Evolutionary conservation across 2,888 invertebrate genomes (phyloP).

Genomic region (Andrena bicolor): DNA sequence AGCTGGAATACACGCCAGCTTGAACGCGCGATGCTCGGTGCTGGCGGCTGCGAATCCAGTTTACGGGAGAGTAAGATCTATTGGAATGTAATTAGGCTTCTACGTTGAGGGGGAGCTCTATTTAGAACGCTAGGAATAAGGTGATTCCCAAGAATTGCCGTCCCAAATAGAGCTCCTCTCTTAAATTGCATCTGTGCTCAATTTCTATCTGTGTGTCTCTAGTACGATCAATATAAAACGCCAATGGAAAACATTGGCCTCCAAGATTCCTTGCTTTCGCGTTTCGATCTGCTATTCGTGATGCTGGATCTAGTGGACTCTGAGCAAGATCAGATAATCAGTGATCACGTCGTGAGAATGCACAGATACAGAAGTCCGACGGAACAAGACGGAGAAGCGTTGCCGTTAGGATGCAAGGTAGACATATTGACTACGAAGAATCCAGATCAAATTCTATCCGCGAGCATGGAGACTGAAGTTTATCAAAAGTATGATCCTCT

Average conservation of each 20-base stretch:
- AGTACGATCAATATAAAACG: slow-evolving; percentile 99
- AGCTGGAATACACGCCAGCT: slow-evolving; percentile 98
- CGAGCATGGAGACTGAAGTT: slow-evolving; percentile 89
- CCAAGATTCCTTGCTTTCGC: slow-evolving; percentile 98
- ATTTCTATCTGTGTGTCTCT: slow-evolving; percentile 73
- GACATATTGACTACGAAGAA: slow-evolving; percentile 95
- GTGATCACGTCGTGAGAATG: slow-evolving; percentile 99
- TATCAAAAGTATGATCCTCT: slow-evolving; percentile 97
- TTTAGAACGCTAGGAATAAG: too few species aligned
- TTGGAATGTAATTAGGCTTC: slow-evolving; percentile 15
- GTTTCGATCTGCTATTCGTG: slow-evolving; percentile 99
- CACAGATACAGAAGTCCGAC: slow-evolving; percentile 97
- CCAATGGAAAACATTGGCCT: slow-evolving; percentile 99
- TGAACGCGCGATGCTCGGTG: slow-evolving; percentile 99
- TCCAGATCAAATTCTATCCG: slow-evolving; percentile 89
- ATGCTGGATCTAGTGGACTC: slow-evolving; percentile 97
- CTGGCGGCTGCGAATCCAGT: slow-evolving; percentile 99
- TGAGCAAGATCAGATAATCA: slow-evolving; percentile 95
- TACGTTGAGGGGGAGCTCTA: background rate
- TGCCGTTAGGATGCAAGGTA: slow-evolving; percentile 93
- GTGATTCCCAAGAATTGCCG: too few species aligned
- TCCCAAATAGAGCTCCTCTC: too few species aligned
- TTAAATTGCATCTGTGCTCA: background rate
- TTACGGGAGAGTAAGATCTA: slow-evolving; percentile 92
- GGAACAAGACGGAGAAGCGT: slow-evolving; percentile 97